These are phyloP conservation scores for Druon quercuslanigerum DNA, from an alignment of 1,140 invertebrate genomes.

Conservation along the genomic window DNA sequence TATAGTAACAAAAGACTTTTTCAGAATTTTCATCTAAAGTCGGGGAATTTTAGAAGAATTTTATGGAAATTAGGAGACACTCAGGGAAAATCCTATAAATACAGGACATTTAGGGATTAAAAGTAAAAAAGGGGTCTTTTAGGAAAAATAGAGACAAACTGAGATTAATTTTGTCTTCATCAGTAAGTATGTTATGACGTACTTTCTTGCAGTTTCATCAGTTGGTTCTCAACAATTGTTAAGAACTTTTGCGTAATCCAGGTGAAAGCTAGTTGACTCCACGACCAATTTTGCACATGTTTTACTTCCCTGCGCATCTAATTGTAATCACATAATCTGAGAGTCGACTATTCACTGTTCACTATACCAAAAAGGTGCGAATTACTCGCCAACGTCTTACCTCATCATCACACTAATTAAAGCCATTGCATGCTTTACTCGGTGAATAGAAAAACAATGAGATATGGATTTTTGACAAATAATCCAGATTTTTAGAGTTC, in stretches of 20 bases:
- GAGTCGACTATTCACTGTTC: slow-evolving; percentile 18
- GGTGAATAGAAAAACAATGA: neutral
- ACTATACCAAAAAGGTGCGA: slow-evolving; percentile 8
- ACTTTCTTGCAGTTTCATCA: neutral
- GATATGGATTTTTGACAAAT: neutral
- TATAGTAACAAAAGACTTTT: no score
- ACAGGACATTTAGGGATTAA: no score
- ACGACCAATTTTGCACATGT: neutral
- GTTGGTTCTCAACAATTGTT: neutral
- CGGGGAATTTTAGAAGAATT: no score
- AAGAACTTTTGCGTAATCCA: slow-evolving; percentile 6
- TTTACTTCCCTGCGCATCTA: neutral
- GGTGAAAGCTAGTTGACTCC: slow-evolving; percentile 1
- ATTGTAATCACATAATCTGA: neutral
- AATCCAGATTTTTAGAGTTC: neutral
- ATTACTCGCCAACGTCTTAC: neutral
- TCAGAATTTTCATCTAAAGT: no score
- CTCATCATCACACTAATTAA: slow-evolving; percentile 20
- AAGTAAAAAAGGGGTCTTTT: no score
- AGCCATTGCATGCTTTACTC: slow-evolving; percentile 1
- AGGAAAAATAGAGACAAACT: no score
- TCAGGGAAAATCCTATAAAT: no score
- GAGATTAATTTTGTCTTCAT: no score
- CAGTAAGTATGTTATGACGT: neutral
- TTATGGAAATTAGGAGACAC: no score